A percentile compares a stretch with the other conserved stretches of the same genome.
phyloP scores from a whole-genome alignment of 2,888 invertebrate genomes.

The Torymus aiolomorphi region DNA sequence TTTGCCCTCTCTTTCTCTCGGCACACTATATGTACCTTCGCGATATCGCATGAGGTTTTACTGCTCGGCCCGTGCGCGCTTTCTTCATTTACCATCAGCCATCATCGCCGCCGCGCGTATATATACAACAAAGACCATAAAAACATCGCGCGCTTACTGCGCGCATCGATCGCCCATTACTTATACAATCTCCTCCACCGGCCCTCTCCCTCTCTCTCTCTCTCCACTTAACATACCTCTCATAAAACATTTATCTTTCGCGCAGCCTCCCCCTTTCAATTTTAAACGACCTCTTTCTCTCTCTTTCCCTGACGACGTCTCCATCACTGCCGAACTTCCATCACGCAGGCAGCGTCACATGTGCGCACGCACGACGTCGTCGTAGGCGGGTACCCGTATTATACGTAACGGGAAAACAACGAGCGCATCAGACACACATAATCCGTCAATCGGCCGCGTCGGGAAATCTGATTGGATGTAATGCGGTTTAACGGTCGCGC shows the following conservation, averaged over 20 bases:
- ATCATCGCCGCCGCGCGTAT: too few species aligned
- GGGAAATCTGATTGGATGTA: conserved; percentile 43
- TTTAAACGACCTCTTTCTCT: conserved; percentile 13
- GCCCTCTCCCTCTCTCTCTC: conserved; percentile 22
- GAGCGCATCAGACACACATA: neutral
- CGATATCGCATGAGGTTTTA: too few species aligned
- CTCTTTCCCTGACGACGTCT: conserved; percentile 3
- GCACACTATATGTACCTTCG: too few species aligned
- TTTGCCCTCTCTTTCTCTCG: too few species aligned
- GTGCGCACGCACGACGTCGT: too few species aligned
- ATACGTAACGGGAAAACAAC: neutral
- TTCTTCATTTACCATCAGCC: too few species aligned
- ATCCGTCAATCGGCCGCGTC: conserved; percentile 36
- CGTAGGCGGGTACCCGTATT: neutral
- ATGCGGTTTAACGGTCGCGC: conserved; percentile 37
- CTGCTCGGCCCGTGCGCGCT: too few species aligned
- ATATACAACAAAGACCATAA: too few species aligned
- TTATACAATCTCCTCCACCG: neutral
- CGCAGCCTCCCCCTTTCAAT: conserved; percentile 32
- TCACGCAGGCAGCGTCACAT: too few species aligned
- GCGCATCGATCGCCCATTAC: too few species aligned
- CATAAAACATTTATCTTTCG: neutral
- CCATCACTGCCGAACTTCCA: neutral
- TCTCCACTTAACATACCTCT: neutral
- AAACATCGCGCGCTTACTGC: too few species aligned